Evolutionary conservation across 2,888 invertebrate genomes (phyloP).

Genomic region (Lamellibrachia columna): DNA sequence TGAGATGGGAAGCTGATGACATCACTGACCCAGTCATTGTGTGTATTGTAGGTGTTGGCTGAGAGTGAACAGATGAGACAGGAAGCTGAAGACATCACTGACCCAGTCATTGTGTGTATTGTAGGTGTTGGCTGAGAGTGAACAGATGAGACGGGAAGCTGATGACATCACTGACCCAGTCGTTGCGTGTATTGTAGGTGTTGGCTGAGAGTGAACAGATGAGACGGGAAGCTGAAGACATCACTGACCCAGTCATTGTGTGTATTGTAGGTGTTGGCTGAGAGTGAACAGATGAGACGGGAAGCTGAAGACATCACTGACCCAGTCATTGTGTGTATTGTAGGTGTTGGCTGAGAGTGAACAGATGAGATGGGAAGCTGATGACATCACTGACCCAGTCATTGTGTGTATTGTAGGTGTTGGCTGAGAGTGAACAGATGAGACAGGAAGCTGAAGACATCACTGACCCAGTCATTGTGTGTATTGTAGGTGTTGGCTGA

Average conservation of each 20-base stretch:
- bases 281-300: slow-evolving; percentile 66
- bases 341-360: slow-evolving; percentile 66
- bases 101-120: slow-evolving; percentile 30
- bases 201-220: slow-evolving; percentile 66
- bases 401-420: slow-evolving; percentile 44
- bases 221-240: slow-evolving; percentile 59
- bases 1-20: slow-evolving; percentile 64
- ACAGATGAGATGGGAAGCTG: slow-evolving; percentile 66
- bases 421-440: slow-evolving; percentile 67
- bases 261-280: slow-evolving; percentile 57
- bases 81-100: slow-evolving; percentile 51
- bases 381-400: slow-evolving; percentile 34
- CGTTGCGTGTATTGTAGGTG: slow-evolving; percentile 44
- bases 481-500: slow-evolving; percentile 60
- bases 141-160: slow-evolving; percentile 66
- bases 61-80: slow-evolving; percentile 66
- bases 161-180: slow-evolving; percentile 35
- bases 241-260: slow-evolving; percentile 33
- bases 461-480: slow-evolving; percentile 33
- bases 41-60: slow-evolving; percentile 55
- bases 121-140: slow-evolving; percentile 65
- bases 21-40: slow-evolving; percentile 33
- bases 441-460: slow-evolving; percentile 57
- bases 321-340: background rate
- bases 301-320: slow-evolving; percentile 54